Evolutionary conservation across 2,797 vertebrate species (phyloP), one percentile per base, ranked within the genome.

Genomic region (Falco peregrinus): DNA sequence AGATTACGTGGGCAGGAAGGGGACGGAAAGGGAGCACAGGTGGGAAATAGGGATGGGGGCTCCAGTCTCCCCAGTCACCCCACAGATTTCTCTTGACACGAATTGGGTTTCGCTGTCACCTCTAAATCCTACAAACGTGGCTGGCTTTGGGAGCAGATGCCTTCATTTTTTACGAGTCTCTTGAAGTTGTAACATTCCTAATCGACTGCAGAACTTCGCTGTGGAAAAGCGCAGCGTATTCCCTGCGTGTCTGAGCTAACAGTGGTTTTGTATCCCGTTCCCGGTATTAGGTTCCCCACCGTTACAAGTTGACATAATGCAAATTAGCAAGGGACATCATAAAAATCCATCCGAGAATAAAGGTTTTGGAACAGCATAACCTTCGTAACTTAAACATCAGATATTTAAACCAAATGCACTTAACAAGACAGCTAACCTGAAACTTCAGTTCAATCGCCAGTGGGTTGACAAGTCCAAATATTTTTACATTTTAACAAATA

Each of bases 191-290:
- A 94, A 82, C 68, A 86, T 95, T 95, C 76, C 63, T 96, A 95
- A 96, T 94, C 76, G 84, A 93, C 91, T 93, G 95, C 96, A 96
- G 95, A 96, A 93, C 74, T 82, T 87, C 16, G 6, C 92, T 61
- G 25, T 59, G 89, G 89, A 92, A 86, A 81, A 89, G 70, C 7
- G 33, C 71, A 69, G 79, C n/a, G 1, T 63, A 92, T 84, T 90
- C 90, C 86, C 93, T 70, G 67, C 37, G 28, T 86, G 60, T 89
- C 71, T 83, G 59, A 54, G 67, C n/a, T 90, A 61, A 69, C 13
- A 71, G 77, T 70, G 89, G 80, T 65, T 95, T 91, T 90, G 76
- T 68, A 93, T 84, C 74, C 76, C 69, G 50, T 84, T 91, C 84
- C 77, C 50, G 45, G 56, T 82, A 86, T 93, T 87, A 79, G 50